Conservation (phyloP, 2,888 invertebrate genomes). For the Magallana nippona region DNA sequence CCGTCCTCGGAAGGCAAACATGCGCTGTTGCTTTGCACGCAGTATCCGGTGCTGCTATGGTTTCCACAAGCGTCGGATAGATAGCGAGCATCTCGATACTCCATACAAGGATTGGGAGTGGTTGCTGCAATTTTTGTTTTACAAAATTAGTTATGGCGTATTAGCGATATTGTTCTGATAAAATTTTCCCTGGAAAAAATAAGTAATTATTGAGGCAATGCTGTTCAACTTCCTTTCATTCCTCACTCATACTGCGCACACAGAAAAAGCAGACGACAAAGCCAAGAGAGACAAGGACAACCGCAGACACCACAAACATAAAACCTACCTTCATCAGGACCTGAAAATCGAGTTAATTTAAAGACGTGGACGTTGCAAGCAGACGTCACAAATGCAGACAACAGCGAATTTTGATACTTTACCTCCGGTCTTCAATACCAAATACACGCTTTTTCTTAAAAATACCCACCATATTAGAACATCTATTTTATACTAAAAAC, state of each 20-base stretch:
- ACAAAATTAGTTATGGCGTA: neutral
- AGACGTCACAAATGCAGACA: constrained; percentile 18
- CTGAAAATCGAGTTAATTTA: neutral
- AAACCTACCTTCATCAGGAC: neutral
- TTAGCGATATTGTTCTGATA: neutral
- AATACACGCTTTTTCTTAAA: no score
- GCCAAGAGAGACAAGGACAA: neutral
- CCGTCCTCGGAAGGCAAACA: constrained; percentile 15
- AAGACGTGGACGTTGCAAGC: neutral
- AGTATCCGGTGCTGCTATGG: constrained; percentile 31
- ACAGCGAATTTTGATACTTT: neutral
- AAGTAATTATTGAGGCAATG: neutral
- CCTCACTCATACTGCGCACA: neutral
- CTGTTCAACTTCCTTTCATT: neutral
- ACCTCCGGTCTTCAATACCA: no score
- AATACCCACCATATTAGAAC: no score
- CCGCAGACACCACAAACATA: constrained; percentile 5
- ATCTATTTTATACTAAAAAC: no score
- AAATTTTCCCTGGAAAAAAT: neutral
- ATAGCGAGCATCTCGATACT: neutral
- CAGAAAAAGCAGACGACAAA: constrained; percentile 16
- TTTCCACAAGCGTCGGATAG: constrained; percentile 36
- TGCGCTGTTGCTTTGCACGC: constrained; percentile 35
- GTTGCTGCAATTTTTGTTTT: neutral
- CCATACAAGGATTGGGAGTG: neutral